Conservation (phyloP, 2,797 vertebrate genomes). For the Dallia pectoralis region DNA sequence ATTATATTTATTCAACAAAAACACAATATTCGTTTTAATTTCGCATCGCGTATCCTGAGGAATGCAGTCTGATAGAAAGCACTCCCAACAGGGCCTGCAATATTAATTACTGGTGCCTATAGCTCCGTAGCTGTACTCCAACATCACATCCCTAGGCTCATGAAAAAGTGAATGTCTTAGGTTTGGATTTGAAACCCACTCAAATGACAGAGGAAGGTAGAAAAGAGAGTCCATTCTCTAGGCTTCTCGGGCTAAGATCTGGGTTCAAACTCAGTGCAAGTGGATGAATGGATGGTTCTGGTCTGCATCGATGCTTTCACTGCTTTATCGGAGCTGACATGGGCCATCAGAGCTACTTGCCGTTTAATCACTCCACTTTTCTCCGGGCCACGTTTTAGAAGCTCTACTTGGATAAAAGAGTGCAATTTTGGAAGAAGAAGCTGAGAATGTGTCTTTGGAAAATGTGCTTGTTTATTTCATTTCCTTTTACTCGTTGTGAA, state of each 20-base stretch:
- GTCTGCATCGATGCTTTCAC: slow-evolving; percentile 30
- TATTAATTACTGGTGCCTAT: slow-evolving; percentile 67
- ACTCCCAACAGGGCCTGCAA: slow-evolving; percentile 69
- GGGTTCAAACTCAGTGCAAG: slow-evolving; percentile 54
- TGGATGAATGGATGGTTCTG: slow-evolving; percentile 30
- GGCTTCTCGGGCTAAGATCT: slow-evolving; percentile 10
- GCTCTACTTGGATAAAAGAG: too few relatives aligned
- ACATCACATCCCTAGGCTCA: slow-evolving; percentile 49
- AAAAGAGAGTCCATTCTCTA: slow-evolving; percentile 45
- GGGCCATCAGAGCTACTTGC: slow-evolving; percentile 45
- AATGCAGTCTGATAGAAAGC: slow-evolving; percentile 62
- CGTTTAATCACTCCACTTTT: slow-evolving; percentile 56
- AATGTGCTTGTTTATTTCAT: neutral
- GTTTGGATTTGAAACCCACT: slow-evolving; percentile 52
- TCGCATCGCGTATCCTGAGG: slow-evolving; percentile 37
- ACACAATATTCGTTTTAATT: slow-evolving; percentile 70
- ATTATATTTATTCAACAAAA: slow-evolving; percentile 68
- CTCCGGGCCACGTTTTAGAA: neutral
- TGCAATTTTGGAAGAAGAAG: neutral
- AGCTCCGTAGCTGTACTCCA: slow-evolving; percentile 30
- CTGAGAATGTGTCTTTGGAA: neutral
- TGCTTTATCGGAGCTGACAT: slow-evolving; percentile 47
- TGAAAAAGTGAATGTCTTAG: slow-evolving; percentile 63
- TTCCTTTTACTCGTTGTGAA: neutral
- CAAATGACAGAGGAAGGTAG: slow-evolving; percentile 40